Conservation (phyloP, 2,888 invertebrate genomes). For the Emesis furor region DNA sequence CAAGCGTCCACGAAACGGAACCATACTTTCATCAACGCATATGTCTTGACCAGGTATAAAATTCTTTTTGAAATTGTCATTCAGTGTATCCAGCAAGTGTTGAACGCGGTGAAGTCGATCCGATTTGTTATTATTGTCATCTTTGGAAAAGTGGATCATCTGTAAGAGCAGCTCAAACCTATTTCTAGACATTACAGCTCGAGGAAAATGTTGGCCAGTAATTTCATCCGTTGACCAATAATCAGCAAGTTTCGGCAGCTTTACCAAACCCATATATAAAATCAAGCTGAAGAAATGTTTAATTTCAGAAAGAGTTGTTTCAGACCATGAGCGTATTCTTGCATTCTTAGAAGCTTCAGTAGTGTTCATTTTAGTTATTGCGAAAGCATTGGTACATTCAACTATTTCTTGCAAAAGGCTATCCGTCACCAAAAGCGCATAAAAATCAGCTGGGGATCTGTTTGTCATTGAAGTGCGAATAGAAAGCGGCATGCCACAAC, state of each 20-base stretch:
- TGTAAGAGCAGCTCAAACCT: conserved; percentile 77
- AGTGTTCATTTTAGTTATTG: conserved; percentile 60
- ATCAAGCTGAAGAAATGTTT: conserved; percentile 77
- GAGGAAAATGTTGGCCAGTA: conserved; percentile 71
- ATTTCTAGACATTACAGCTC: conserved; percentile 75
- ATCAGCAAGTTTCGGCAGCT: conserved; percentile 75
- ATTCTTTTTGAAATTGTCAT: conserved; percentile 70
- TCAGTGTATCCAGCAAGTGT: conserved; percentile 73
- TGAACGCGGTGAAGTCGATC: conserved; percentile 74
- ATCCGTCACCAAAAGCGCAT: no score
- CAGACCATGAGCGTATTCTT: conserved; percentile 69
- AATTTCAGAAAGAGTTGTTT: conserved; percentile 74
- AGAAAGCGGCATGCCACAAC: no score
- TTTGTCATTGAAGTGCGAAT: no score
- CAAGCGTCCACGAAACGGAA: conserved; percentile 76
- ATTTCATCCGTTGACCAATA: conserved; percentile 76
- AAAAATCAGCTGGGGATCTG: no score
- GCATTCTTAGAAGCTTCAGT: conserved; percentile 64
- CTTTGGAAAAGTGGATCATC: conserved; percentile 78
- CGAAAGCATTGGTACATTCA: conserved; percentile 64
- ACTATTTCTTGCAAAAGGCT: no score
- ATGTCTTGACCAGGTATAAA: conserved; percentile 71
- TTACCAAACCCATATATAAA: conserved; percentile 11
- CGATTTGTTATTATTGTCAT: conserved; percentile 74
- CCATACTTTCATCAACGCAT: conserved; percentile 76